Conservation (phyloP, 1,140 invertebrate genomes). For the Pachypeltis micranthus region DNA sequence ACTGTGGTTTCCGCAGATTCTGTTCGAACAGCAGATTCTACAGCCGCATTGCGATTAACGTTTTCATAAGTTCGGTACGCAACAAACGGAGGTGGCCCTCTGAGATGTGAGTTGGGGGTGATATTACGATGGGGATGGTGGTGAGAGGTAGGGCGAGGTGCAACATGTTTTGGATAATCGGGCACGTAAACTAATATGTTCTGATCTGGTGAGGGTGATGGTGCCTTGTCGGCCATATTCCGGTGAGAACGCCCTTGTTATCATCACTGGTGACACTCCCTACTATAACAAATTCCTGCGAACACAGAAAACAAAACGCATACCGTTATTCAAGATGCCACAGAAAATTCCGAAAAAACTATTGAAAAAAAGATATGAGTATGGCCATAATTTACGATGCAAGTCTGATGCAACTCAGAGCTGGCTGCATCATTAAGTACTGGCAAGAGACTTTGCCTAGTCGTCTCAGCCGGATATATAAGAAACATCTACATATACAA, state of each 20-base stretch:
- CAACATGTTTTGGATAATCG: conserved; percentile 17
- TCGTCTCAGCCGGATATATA: too few species aligned
- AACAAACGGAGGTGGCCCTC: conserved; percentile 25
- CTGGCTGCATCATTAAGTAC: too few species aligned
- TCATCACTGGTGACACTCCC: conserved; percentile 22
- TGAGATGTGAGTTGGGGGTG: too few species aligned
- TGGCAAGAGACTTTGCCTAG: too few species aligned
- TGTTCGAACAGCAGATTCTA: conserved; percentile 25
- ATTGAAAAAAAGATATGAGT: too few species aligned
- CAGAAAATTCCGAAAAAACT: too few species aligned
- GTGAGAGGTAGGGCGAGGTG: conserved; percentile 19
- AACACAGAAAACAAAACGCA: conserved; percentile 3
- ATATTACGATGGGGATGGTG: too few species aligned
- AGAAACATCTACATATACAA: too few species aligned
- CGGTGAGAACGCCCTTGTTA: conserved; percentile 18
- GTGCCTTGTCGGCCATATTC: conserved; percentile 24
- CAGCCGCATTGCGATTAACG: conserved; percentile 33
- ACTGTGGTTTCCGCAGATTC: conserved; percentile 37
- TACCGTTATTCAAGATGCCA: too few species aligned
- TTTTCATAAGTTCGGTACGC: conserved; percentile 11
- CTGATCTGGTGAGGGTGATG: conserved; percentile 19
- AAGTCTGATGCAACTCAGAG: too few species aligned
- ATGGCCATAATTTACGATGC: too few species aligned
- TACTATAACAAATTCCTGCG: conserved; percentile 21
- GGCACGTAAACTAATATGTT: conserved; percentile 23